These are phyloP conservation scores for Dolichotis patagonum DNA, from an alignment of 2,113 vertebrate genomes.

Conservation along the genomic window DNA sequence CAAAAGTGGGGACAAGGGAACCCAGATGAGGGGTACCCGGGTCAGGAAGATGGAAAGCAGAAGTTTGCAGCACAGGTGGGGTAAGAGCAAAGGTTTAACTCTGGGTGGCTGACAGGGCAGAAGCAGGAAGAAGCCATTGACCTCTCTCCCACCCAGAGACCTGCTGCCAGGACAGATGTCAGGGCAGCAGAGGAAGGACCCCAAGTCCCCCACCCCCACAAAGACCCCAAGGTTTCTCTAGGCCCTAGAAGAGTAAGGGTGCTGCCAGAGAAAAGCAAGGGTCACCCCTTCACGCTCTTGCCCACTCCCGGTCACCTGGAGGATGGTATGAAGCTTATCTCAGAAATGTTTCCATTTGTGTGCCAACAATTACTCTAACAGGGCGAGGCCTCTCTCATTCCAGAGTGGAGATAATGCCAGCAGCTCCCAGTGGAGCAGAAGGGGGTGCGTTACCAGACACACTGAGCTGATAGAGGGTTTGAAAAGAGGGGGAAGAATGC, in stretches of 20 bases:
- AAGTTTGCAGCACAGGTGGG: not conserved
- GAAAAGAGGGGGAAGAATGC: not conserved
- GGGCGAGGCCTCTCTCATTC: constrained; percentile 40
- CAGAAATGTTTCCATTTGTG: constrained; percentile 3
- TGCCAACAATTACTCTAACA: not conserved
- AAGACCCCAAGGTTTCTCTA: not conserved
- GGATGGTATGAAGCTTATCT: not conserved
- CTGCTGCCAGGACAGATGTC: not conserved
- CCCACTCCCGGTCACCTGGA: not conserved
- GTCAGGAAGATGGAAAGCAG: not conserved
- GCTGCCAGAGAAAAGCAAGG: not conserved
- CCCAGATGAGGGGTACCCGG: not conserved
- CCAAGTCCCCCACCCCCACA: not conserved
- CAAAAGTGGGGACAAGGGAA: not conserved
- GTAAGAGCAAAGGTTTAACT: not conserved
- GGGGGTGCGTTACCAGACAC: not conserved
- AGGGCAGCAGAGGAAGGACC: not conserved
- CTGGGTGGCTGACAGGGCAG: not conserved
- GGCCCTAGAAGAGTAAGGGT: not conserved
- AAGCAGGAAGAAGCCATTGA: not conserved
- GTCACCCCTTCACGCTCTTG: not conserved
- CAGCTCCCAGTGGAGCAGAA: not conserved
- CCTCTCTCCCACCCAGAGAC: not conserved
- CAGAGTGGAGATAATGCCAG: constrained; percentile 10
- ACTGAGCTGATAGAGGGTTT: not conserved